These are phyloP conservation scores for Meandrusa payeni DNA, from an alignment of 2,888 invertebrate genomes.

Conservation along the genomic window DNA sequence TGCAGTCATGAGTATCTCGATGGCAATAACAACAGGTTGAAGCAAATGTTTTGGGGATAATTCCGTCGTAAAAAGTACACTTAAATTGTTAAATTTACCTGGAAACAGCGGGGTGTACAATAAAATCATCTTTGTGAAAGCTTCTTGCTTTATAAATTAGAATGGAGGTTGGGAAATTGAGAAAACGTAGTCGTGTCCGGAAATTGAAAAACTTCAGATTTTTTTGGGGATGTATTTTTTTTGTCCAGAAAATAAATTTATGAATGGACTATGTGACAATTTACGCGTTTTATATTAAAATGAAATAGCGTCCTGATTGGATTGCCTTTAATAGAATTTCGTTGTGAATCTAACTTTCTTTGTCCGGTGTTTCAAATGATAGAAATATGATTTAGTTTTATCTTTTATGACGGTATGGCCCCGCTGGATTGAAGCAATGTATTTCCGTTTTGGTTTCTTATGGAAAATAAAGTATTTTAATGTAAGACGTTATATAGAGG, in stretches of 20 bases:
- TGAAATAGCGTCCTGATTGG: slow-evolving; percentile 34
- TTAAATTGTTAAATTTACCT: slow-evolving; percentile 71
- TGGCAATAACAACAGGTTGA: slow-evolving; percentile 44
- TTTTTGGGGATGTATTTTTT: slow-evolving; percentile 58
- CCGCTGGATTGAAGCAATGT: no score
- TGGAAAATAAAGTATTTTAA: no score
- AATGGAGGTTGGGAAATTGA: slow-evolving; percentile 63
- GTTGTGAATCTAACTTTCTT: slow-evolving; percentile 14
- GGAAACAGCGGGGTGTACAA: slow-evolving; percentile 65
- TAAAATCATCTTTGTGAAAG: slow-evolving; percentile 66
- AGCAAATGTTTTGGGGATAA: slow-evolving; percentile 57
- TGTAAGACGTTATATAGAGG: no score
- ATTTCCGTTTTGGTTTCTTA: no score
- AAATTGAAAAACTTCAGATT: slow-evolving; percentile 77
- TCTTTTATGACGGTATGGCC: no score
- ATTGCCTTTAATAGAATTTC: slow-evolving; percentile 25
- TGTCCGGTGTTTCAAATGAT: slow-evolving; percentile 1
- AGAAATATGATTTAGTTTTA: not conserved
- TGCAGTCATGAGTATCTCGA: slow-evolving; percentile 54
- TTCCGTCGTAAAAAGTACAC: slow-evolving; percentile 60
- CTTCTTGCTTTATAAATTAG: slow-evolving; percentile 69
- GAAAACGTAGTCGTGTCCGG: slow-evolving; percentile 67
- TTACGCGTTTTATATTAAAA: slow-evolving; percentile 42
- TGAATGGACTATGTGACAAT: slow-evolving; percentile 43
- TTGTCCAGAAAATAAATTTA: slow-evolving; percentile 45